Evolutionary conservation across 2,113 vertebrate genomes (phyloP).

Genomic region (Hypanus sabinus): DNA sequence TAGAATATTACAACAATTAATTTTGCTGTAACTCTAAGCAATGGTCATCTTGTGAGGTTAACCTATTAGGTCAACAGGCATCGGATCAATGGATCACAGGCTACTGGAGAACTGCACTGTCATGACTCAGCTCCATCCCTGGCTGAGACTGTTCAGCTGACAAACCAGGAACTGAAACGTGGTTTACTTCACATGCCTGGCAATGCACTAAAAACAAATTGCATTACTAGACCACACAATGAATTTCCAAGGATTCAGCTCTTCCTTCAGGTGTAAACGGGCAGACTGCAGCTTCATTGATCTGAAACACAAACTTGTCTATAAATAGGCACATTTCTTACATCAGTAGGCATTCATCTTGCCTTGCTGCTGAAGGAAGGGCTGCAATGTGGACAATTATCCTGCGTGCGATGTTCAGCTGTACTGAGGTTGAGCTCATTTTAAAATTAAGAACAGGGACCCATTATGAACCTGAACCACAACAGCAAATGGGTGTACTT

Average conservation of each 20-base stretch:
- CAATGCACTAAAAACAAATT: not conserved
- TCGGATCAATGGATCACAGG: not conserved
- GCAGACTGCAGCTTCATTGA: not conserved
- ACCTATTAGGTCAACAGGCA: not conserved
- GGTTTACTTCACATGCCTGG: too few species aligned
- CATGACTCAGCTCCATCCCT: constrained; percentile 6
- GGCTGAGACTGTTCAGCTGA: not conserved
- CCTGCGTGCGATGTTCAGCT: not conserved
- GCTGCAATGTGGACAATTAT: not conserved
- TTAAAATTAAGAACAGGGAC: not conserved
- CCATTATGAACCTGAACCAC: constrained; percentile 48
- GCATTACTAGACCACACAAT: not conserved
- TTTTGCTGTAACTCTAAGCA: too few species aligned
- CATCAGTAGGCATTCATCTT: not conserved
- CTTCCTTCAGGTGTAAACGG: not conserved
- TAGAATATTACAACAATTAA: too few species aligned
- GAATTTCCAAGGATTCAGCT: not conserved
- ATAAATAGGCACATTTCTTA: not conserved
- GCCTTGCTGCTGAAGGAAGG: not conserved
- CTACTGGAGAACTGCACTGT: not conserved
- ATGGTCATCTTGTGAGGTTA: too few species aligned
- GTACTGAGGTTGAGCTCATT: not conserved
- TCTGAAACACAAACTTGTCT: not conserved
- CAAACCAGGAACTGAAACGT: not conserved
- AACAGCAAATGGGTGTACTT: constrained; percentile 56